phyloP scores from a whole-genome alignment of 2,797 vertebrate genomes.

The Gallinago stenura region DNA sequence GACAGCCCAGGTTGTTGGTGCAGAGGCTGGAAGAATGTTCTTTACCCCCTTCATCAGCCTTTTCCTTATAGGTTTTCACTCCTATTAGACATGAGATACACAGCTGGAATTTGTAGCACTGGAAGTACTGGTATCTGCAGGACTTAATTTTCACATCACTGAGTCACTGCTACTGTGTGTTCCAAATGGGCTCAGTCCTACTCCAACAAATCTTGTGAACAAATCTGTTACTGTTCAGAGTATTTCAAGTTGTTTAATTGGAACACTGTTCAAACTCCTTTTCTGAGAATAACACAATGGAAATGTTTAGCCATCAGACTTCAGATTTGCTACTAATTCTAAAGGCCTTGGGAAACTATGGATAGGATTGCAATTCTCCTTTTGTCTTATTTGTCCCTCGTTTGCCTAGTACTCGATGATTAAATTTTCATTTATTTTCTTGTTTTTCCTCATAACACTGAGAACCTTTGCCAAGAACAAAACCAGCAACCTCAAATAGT shows the following conservation, averaged over 20 bases:
- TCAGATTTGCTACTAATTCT: neutral
- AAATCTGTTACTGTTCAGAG: neutral
- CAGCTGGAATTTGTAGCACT: neutral
- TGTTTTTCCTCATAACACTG: neutral
- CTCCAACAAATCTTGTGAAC: neutral
- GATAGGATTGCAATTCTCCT: neutral
- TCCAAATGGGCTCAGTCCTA: neutral
- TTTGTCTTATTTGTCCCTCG: neutral
- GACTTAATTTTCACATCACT: neutral
- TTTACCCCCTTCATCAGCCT: neutral
- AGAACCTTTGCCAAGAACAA: neutral
- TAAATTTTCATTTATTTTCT: neutral
- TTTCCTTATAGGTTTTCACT: neutral
- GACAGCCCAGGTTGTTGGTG: neutral
- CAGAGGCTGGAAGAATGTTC: neutral
- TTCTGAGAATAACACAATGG: neutral
- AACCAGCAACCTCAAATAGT: neutral
- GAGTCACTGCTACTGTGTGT: neutral
- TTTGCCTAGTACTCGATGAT: neutral
- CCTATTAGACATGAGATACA: rapidly evolving
- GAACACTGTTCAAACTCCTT: neutral
- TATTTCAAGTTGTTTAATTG: neutral
- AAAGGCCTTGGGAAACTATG: neutral
- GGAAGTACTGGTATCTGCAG: neutral
- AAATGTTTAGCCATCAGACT: neutral